phyloP scores from a whole-genome alignment of 1,140 invertebrate genomes.

The Patella vulgata region DNA sequence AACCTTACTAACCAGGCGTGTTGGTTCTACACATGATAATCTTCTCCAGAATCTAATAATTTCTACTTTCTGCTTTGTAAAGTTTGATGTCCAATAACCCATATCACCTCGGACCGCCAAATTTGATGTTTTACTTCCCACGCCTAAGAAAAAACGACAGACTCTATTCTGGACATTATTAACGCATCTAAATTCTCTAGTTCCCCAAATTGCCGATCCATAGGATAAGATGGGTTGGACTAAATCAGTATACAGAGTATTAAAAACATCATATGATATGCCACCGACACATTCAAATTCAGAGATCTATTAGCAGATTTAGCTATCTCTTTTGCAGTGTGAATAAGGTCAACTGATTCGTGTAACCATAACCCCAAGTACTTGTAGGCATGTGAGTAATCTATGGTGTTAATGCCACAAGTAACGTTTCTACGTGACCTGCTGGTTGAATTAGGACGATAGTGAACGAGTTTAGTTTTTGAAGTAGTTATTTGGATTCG shows the following conservation, averaged over 20 bases:
- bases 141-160: conserved; percentile 15
- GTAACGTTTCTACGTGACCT: background rate
- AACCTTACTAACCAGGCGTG: too few relatives aligned
- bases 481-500: conserved; percentile 9
- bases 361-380: conserved; percentile 17
- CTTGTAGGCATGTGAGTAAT: conserved; percentile 13
- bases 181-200: conserved; percentile 9
- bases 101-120: conserved; percentile 5
- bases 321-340: background rate
- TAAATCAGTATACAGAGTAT: too few relatives aligned
- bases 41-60: too few relatives aligned
- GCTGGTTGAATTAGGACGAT: background rate
- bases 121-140: conserved; percentile 14
- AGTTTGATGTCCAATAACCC: conserved; percentile 2
- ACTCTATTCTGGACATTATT: conserved; percentile 20
- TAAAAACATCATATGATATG: background rate
- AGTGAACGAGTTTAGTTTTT: conserved; percentile 24
- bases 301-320: conserved; percentile 8
- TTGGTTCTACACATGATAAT: too few relatives aligned
- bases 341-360: conserved; percentile 6
- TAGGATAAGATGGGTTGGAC: conserved; percentile 17
- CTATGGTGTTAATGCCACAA: background rate
- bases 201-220: conserved; percentile 22
- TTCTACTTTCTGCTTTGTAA: background rate
- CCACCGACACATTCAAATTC: conserved; percentile 7